Percentiles rank a stretch among this genome's conserved stretches.
Conservation (phyloP, 2,888 invertebrate genomes). For the Leucophenga maculata region DNA sequence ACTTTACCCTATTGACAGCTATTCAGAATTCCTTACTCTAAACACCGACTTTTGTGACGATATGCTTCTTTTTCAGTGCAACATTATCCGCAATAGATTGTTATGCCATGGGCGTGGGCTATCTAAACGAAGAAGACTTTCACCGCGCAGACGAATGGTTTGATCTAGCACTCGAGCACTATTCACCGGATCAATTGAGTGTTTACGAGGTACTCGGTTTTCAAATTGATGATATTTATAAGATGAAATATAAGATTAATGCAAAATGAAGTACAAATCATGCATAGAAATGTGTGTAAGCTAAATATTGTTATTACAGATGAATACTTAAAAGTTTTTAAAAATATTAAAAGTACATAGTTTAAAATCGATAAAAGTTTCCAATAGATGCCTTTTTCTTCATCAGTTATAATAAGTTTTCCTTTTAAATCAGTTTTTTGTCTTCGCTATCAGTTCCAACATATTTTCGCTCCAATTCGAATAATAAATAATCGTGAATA, state of each 20-base stretch:
- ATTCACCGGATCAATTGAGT: neutral
- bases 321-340: neutral
- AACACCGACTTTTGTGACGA: no score
- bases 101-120: neutral
- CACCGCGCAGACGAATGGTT: neutral
- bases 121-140: neutral
- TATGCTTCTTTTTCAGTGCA: neutral
- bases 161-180: neutral
- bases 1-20: neutral
- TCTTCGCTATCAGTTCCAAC: no score
- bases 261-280: neutral
- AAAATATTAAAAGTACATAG: neutral
- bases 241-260: neutral
- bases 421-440: no score
- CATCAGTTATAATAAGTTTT: no score
- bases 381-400: no score
- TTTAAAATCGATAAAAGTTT: no score
- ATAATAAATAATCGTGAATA: no score
- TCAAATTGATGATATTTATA: neutral
- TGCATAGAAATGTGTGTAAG: neutral
- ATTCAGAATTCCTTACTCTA: neutral
- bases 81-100: neutral
- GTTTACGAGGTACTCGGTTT: neutral
- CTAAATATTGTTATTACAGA: neutral
- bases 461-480: no score